Percentiles rank a stretch among this genome's conserved stretches.
Conservation (phyloP, 2,113 vertebrate genomes). For the Ahaetulla prasina region DNA sequence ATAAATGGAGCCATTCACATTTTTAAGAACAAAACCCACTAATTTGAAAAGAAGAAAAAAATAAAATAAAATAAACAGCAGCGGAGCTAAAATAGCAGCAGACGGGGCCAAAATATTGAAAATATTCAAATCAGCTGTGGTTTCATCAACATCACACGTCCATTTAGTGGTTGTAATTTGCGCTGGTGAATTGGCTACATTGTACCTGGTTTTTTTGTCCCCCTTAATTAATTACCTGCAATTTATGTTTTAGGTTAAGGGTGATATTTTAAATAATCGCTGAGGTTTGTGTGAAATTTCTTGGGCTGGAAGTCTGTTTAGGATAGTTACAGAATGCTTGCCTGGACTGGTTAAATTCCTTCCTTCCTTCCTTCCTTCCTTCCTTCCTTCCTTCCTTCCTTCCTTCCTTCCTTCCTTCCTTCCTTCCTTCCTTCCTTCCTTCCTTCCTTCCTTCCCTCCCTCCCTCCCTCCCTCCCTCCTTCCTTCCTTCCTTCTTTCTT, state of each 20-base stretch:
- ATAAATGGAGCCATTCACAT: background rate
- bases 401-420: background rate
- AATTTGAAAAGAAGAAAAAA: background rate
- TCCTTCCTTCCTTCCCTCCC: background rate
- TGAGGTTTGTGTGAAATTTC: conserved; percentile 52
- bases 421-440: background rate
- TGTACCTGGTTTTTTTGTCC: background rate
- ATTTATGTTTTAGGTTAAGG: conserved; percentile 50
- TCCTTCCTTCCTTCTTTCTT: background rate
- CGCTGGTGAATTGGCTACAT: conserved; percentile 10
- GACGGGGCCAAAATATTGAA: conserved; percentile 15
- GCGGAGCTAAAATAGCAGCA: background rate
- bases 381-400: background rate
- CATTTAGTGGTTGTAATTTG: conserved; percentile 25
- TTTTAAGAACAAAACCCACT: background rate
- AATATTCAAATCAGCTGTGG: conserved; percentile 23
- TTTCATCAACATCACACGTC: conserved; percentile 31
- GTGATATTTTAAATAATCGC: conserved; percentile 56
- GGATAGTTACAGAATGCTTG: conserved; percentile 52
- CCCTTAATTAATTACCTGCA: conserved; percentile 29
- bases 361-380: background rate
- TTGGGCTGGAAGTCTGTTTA: conserved; percentile 18
- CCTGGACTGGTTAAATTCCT: conserved; percentile 48
- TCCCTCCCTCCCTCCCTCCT: background rate
- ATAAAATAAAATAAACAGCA: background rate